Percentiles rank a stretch among this genome's conserved stretches.
Evolutionary conservation across 2,888 invertebrate genomes (phyloP).

Genomic region (Chymomyza procnemis): DNA sequence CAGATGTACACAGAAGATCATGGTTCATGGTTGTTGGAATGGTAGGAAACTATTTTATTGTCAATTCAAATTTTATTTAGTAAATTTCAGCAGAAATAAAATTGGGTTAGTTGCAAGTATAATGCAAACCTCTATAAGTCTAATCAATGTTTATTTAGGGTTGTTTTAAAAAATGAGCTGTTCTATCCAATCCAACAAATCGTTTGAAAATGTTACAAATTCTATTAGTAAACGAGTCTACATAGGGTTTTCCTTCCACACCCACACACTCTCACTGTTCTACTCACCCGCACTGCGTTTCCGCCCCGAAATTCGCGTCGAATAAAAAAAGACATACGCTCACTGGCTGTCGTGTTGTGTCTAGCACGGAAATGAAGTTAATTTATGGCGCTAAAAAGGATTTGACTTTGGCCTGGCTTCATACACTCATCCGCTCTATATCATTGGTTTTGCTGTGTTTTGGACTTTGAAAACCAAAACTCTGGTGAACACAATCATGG

Average conservation of each 20-base stretch:
- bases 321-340: slow-evolving; percentile 47
- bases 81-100: too few species aligned
- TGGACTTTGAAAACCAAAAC: slow-evolving; percentile 18
- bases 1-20: too few species aligned
- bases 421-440: slow-evolving; percentile 23
- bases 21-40: too few species aligned
- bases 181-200: too few species aligned
- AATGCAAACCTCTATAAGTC: too few species aligned
- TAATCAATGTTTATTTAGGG: too few species aligned
- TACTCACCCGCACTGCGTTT: neutral
- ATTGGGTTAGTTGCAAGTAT: too few species aligned
- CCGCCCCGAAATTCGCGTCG: neutral
- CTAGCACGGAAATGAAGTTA: slow-evolving; percentile 71
- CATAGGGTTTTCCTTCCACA: neutral
- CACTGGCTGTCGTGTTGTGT: slow-evolving; percentile 60
- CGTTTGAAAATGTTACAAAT: too few species aligned
- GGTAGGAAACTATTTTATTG: too few species aligned
- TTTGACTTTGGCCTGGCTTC: slow-evolving; percentile 46
- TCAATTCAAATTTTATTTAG: too few species aligned
- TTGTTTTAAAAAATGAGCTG: too few species aligned
- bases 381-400: slow-evolving; percentile 70
- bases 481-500: slow-evolving; percentile 43
- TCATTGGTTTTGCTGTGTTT: slow-evolving; percentile 26
- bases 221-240: too few species aligned
- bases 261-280: neutral